Conservation (phyloP, 2,113 vertebrate species). For the Andinoacara biseriatus region DNA sequence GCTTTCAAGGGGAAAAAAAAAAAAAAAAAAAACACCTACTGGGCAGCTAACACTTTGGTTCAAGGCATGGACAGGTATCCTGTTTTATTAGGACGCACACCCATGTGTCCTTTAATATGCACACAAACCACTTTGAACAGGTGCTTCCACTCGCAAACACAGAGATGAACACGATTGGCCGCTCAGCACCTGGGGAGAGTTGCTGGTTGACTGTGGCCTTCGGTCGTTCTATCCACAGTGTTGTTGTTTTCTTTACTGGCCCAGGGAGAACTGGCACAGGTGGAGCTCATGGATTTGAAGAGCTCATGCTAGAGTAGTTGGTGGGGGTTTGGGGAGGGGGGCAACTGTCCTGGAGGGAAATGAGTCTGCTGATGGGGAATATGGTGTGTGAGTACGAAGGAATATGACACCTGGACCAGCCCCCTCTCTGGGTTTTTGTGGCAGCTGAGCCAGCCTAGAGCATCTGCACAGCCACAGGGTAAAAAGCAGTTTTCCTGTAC, state of each 20-base stretch:
- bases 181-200: conserved; percentile 36
- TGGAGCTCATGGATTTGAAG: conserved; percentile 56
- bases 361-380: conserved; percentile 46
- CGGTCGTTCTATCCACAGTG: conserved; percentile 22
- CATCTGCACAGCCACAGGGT: conserved; percentile 81
- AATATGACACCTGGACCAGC: conserved; percentile 73
- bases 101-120: conserved; percentile 38
- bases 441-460: conserved; percentile 79
- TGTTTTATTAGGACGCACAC: conserved; percentile 40
- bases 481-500: conserved; percentile 62
- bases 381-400: conserved; percentile 42
- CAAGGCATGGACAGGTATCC: conserved; percentile 49
- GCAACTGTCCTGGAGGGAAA: conserved; percentile 39
- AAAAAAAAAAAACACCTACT: conserved; percentile 59
- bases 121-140: not conserved
- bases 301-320: conserved; percentile 38
- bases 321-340: not conserved
- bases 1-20: too few relatives aligned
- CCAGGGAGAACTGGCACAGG: conserved; percentile 58
- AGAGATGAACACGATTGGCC: conserved; percentile 18
- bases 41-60: conserved; percentile 47
- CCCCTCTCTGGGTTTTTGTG: conserved; percentile 65
- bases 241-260: conserved; percentile 62
- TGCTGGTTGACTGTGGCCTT: conserved; percentile 30
- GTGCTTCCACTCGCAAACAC: conserved; percentile 22